Conservation (phyloP, 2,113 vertebrate species). For the Xiphias gladius region DNA sequence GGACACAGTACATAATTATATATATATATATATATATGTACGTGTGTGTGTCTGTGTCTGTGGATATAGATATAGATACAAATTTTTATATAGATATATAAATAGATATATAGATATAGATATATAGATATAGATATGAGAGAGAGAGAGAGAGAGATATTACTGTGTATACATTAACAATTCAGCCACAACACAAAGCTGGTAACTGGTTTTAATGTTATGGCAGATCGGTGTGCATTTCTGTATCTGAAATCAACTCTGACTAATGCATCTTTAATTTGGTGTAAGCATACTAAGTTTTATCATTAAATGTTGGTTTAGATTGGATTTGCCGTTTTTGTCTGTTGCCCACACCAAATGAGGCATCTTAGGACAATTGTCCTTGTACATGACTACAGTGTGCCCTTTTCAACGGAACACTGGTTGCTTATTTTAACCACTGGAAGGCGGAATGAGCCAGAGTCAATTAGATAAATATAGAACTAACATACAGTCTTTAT, state of each 20-base stretch:
- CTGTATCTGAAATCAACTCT: conserved; percentile 24
- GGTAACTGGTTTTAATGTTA: no score
- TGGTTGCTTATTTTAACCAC: conserved; percentile 32
- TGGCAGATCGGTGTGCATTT: conserved; percentile 28
- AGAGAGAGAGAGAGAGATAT: no score
- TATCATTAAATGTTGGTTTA: conserved; percentile 31
- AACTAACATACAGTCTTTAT: neutral
- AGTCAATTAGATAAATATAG: neutral
- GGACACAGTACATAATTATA: conserved; percentile 7
- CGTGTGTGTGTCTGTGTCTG: conserved; percentile 21
- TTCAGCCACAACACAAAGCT: no score
- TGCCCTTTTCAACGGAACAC: conserved; percentile 6
- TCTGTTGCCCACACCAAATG: conserved; percentile 34
- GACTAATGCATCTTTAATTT: conserved; percentile 43
- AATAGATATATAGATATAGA: no score
- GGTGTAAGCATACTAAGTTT: conserved; percentile 16
- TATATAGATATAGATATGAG: no score
- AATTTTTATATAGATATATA: no score
- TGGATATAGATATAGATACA: no score
- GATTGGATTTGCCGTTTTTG: conserved; percentile 38
- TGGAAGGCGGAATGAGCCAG: conserved; percentile 10
- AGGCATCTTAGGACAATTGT: conserved; percentile 27
- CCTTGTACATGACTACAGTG: conserved; percentile 9
- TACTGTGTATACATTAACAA: no score
- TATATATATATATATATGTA: neutral